Percentiles rank a stretch among this genome's conserved stretches.
These are phyloP conservation scores for Sinonovacula constricta DNA, from an alignment of 1,140 invertebrate species.

Conservation along the genomic window DNA sequence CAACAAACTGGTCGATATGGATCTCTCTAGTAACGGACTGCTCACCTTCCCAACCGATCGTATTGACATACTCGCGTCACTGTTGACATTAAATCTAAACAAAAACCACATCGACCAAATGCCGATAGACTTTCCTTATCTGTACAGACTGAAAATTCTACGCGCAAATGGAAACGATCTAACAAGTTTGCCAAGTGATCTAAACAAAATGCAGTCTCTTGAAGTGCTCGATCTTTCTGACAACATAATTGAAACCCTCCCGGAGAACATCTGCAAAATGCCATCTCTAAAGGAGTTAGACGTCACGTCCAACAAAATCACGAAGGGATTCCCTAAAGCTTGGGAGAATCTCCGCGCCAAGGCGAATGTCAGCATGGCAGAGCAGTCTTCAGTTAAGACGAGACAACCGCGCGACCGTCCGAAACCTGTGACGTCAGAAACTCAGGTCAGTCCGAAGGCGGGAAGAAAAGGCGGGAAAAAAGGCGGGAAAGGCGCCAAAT, in stretches of 20 bases:
- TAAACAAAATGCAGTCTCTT: conserved; percentile 70
- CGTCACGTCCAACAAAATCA: conserved; percentile 73
- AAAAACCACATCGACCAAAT: conserved; percentile 75
- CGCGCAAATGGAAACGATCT: conserved; percentile 66
- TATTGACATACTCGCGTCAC: conserved; percentile 73
- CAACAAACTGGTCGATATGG: conserved; percentile 66
- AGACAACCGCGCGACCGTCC: conserved; percentile 63
- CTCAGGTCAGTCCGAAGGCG: conserved; percentile 60
- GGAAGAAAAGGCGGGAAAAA: conserved; percentile 51
- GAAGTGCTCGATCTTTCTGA: conserved; percentile 72
- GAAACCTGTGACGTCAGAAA: conserved; percentile 55
- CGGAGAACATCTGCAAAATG: conserved; percentile 74
- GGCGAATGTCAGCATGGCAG: conserved; percentile 52
- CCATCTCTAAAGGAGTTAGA: conserved; percentile 68
- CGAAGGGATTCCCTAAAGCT: conserved; percentile 66
- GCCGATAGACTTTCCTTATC: conserved; percentile 74
- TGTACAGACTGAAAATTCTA: conserved; percentile 69
- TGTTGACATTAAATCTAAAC: conserved; percentile 69
- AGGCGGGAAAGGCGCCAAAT: conserved; percentile 31
- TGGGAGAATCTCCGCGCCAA: conserved; percentile 69
- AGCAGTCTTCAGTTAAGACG: conserved; percentile 65
- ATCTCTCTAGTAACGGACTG: conserved; percentile 73
- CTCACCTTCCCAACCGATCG: conserved; percentile 73
- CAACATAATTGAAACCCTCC: conserved; percentile 73
- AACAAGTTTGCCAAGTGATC: conserved; percentile 64